Percentiles rank a stretch among this genome's conserved stretches.
Evolutionary conservation across 2,113 vertebrate species (phyloP).

Genomic region (Hippocampus mohnikei): DNA sequence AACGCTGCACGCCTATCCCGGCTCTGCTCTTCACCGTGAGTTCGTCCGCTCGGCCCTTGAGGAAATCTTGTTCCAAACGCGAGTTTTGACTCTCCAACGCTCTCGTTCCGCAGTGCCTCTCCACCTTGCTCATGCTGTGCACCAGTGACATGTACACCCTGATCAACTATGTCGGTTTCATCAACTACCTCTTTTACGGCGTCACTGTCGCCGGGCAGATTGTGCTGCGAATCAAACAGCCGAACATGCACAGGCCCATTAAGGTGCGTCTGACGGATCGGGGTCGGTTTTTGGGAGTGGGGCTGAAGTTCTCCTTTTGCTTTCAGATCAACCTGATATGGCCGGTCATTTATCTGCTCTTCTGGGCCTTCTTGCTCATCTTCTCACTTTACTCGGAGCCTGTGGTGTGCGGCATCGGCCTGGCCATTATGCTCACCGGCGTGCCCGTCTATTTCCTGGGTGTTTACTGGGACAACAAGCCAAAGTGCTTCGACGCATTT

Average conservation of each 20-base stretch:
- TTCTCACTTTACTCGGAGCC: constrained; percentile 91
- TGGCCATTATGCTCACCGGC: constrained; percentile 89
- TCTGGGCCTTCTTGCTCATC: constrained; percentile 90
- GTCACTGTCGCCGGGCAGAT: constrained; percentile 89
- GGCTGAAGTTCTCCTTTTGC: background rate
- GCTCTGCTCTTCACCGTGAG: constrained; percentile 90
- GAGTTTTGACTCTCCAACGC: background rate
- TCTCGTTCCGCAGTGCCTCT: constrained; percentile 74
- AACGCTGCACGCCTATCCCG: constrained; percentile 87
- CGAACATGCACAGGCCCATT: constrained; percentile 82
- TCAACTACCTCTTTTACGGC: constrained; percentile 94
- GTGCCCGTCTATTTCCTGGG: constrained; percentile 89
- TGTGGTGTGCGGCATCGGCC: constrained; percentile 84
- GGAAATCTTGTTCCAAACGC: background rate
- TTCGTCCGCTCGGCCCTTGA: background rate
- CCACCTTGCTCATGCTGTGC: constrained; percentile 89
- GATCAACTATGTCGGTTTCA: constrained; percentile 93
- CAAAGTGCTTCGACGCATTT: constrained; percentile 77
- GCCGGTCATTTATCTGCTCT: constrained; percentile 85
- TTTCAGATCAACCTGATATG: constrained; percentile 82
- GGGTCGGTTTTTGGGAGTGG: background rate
- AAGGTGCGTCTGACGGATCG: constrained; percentile 68
- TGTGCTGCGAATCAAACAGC: constrained; percentile 82
- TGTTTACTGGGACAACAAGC: constrained; percentile 87
- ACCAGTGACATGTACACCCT: constrained; percentile 95